A percentile compares a stretch with the other conserved stretches of the same genome.
phyloP scores from a whole-genome alignment of 2,888 invertebrate species.

The Salpingus planirostris region DNA sequence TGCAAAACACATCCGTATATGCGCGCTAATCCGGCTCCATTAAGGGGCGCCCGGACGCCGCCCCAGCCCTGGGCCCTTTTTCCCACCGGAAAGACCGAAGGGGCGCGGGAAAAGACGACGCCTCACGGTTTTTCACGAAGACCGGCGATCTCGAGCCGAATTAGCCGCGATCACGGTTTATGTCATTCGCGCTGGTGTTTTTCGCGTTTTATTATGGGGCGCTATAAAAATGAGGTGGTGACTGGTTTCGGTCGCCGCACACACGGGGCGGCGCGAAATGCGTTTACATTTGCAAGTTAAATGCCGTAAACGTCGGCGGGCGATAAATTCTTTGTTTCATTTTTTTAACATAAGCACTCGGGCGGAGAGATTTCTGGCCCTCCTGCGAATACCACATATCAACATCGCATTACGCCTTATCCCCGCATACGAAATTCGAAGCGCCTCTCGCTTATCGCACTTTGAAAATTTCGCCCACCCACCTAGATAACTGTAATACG shows the following conservation, averaged over 20 bases:
- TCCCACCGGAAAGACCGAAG: too few species aligned
- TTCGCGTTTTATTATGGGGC: slow-evolving; percentile 15
- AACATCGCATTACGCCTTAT: slow-evolving; percentile 29
- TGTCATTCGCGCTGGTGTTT: slow-evolving; percentile 3
- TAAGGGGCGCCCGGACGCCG: too few species aligned
- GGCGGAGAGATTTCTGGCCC: too few species aligned
- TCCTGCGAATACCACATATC: slow-evolving; percentile 33
- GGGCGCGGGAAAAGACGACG: too few species aligned
- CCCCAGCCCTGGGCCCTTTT: too few species aligned
- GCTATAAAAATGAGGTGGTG: slow-evolving; percentile 44
- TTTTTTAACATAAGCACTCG: slow-evolving; percentile 26
- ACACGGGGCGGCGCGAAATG: too few species aligned
- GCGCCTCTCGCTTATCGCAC: too few species aligned
- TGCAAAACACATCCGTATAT: slow-evolving; percentile 41
- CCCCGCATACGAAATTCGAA: too few species aligned
- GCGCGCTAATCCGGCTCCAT: slow-evolving; percentile 43
- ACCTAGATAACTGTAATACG: too few species aligned
- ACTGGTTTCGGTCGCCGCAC: too few species aligned
- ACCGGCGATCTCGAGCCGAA: slow-evolving; percentile 1
- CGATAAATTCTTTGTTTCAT: slow-evolving; percentile 42
- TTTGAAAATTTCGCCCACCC: too few species aligned
- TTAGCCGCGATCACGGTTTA: slow-evolving; percentile 12
- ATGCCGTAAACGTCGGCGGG: slow-evolving; percentile 39
- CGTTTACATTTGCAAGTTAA: slow-evolving; percentile 46
- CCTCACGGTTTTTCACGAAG: not conserved